Percentiles rank a stretch among this genome's conserved stretches.
phyloP scores from a whole-genome alignment of 2,113 vertebrate genomes.

The Megalops atlanticus region DNA sequence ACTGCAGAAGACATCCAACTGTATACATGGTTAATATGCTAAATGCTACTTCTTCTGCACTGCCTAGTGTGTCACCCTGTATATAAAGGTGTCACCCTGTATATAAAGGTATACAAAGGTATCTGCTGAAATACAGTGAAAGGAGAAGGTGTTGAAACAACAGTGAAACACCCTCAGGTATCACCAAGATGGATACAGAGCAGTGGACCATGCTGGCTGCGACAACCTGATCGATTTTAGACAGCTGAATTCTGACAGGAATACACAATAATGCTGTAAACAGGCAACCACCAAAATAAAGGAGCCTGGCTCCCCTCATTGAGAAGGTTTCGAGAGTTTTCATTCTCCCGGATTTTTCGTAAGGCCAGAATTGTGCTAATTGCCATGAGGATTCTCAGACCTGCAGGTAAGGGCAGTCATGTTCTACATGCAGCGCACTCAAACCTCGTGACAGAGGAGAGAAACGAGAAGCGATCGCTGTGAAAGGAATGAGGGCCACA shows the following conservation, averaged over 20 bases:
- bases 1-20: neutral
- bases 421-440: neutral
- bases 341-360: neutral
- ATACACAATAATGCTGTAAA: neutral
- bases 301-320: neutral
- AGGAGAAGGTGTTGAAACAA: too few relatives aligned
- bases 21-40: neutral
- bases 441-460: neutral
- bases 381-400: neutral
- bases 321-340: too few relatives aligned
- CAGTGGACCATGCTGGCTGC: neutral
- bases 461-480: slow-evolving; percentile 29
- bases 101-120: too few relatives aligned
- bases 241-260: slow-evolving; percentile 1
- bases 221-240: neutral
- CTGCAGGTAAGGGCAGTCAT: neutral
- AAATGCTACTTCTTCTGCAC: neutral
- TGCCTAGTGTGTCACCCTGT: neutral
- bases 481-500: slow-evolving; percentile 35
- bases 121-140: neutral
- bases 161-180: neutral
- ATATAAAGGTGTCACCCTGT: neutral
- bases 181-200: neutral
- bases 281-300: neutral
- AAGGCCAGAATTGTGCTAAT: neutral